Conservation (phyloP, 2,113 vertebrate species). For the Eleginops maclovinus region DNA sequence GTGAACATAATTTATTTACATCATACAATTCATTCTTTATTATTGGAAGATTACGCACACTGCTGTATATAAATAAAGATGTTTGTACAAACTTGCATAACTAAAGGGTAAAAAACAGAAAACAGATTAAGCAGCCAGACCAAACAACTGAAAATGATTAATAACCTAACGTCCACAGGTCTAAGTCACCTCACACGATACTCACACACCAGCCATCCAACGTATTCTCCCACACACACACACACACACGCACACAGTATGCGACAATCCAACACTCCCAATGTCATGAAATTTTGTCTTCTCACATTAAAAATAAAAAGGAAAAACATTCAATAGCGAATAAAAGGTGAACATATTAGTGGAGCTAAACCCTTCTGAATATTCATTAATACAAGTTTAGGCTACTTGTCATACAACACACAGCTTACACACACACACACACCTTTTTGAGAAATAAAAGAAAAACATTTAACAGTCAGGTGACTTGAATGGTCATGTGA, state of each 20-base stretch:
- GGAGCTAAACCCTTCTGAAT: constrained; percentile 65
- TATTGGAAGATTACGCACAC: constrained; percentile 90
- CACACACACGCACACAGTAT: constrained; percentile 35
- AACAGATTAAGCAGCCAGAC: constrained; percentile 63
- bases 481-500: constrained; percentile 25
- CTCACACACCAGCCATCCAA: constrained; percentile 16
- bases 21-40: constrained; percentile 92
- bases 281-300: constrained; percentile 41
- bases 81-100: constrained; percentile 93
- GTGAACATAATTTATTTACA: constrained; percentile 99
- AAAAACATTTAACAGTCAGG: constrained; percentile 1
- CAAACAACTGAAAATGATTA: constrained; percentile 35
- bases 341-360: constrained; percentile 67
- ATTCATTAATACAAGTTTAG: constrained; percentile 51
- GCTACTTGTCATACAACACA: constrained; percentile 57
- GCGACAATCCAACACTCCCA: constrained; percentile 26
- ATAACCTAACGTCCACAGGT: constrained; percentile 50
- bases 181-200: constrained; percentile 44
- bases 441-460: constrained; percentile 7
- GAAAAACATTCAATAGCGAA: constrained; percentile 66
- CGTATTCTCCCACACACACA: constrained; percentile 13
- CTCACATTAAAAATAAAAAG: constrained; percentile 62
- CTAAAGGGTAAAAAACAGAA: constrained; percentile 78
- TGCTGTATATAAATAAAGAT: constrained; percentile 96
- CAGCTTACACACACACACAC: constrained; percentile 45